A percentile compares a stretch with the other conserved stretches of the same genome.
Conservation (phyloP, 2,797 vertebrate species). For the Odontamblyopus rebecca region DNA sequence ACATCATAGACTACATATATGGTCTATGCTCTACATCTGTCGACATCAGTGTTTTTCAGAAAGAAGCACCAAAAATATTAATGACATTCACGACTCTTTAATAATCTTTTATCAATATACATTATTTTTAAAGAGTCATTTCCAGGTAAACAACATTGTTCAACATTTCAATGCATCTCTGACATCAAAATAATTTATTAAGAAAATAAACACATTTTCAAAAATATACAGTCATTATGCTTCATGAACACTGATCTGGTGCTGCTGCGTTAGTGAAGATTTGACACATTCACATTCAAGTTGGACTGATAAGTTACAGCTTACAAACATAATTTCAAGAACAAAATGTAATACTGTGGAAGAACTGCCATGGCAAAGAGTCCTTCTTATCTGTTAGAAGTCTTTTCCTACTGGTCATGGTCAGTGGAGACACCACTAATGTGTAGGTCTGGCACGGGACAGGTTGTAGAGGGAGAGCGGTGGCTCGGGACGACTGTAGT, state of each 20-base stretch:
- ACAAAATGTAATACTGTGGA: slow-evolving; percentile 29
- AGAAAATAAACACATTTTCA: slow-evolving; percentile 72
- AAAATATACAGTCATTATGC: slow-evolving; percentile 72
- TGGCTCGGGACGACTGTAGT: slow-evolving; percentile 83
- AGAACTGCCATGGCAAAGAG: slow-evolving; percentile 5
- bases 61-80: slow-evolving; percentile 10
- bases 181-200: slow-evolving; percentile 75
- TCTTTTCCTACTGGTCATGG: not conserved
- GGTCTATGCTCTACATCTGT: not conserved
- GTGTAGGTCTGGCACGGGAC: slow-evolving; percentile 72
- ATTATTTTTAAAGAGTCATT: slow-evolving; percentile 44
- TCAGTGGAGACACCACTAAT: too few species aligned
- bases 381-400: not conserved
- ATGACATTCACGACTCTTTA: slow-evolving; percentile 27
- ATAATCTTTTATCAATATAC: slow-evolving; percentile 47
- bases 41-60: not conserved
- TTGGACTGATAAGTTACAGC: slow-evolving; percentile 35
- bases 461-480: slow-evolving; percentile 78
- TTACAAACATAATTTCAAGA: slow-evolving; percentile 36
- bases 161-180: slow-evolving; percentile 50
- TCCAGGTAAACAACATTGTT: slow-evolving; percentile 41
- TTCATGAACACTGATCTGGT: slow-evolving; percentile 48
- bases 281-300: slow-evolving; percentile 68
- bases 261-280: slow-evolving; percentile 38
- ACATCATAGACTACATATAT: too few species aligned